Evolutionary conservation across 2,888 invertebrate genomes (phyloP), one percentile per base, ranked within the genome.

Genomic region (Tetrapedia diversipes): DNA sequence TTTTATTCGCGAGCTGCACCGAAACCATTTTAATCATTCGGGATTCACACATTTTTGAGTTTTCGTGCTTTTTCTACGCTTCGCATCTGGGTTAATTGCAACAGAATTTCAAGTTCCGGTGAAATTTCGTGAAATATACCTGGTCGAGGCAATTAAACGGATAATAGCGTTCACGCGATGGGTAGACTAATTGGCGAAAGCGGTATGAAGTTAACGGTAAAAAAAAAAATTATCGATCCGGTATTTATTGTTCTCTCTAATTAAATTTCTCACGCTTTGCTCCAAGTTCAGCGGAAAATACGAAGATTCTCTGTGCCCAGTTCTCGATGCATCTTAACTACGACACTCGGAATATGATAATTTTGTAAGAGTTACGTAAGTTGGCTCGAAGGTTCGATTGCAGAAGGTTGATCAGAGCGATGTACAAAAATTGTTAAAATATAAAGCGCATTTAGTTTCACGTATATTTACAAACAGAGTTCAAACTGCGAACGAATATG

Each of bases 141-240:
- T 22, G 14, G 37, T 1, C 4, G 11, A 16, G 11, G 19, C 47
- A 66, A 56, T 66, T 56, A 57, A 45, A 22, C 14, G 11, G 7
- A 37, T 47, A 49, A 53, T 22, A 24, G 47, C 29, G 19, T 27
- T 24, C 32, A 24, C 11, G n/a, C 10, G n/a, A 39, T 16, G 2
- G 11, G 16, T 57, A 11, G 37, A 39, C 45, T 66, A 57, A 57
- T 66, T 66, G 66, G 66, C 16, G 47, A 57, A 37, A 66, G 37
- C 47, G 29, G 57, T 56, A 16, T n/a, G 14, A 37, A 29, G 27
- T 47, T 56, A 56, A n/a, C 14, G 4, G 19, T 8, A 16, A 56
- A 51, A 34, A 37, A 32, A 66, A n/a, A n/a, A n/a, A n/a, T n/a
- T n/a, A n/a, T 66, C 45, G 45, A 34, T 19, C 56, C 14, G 45